phyloP scores from a whole-genome alignment of 2,797 vertebrate species.

The Enteromius treurensis region DNA sequence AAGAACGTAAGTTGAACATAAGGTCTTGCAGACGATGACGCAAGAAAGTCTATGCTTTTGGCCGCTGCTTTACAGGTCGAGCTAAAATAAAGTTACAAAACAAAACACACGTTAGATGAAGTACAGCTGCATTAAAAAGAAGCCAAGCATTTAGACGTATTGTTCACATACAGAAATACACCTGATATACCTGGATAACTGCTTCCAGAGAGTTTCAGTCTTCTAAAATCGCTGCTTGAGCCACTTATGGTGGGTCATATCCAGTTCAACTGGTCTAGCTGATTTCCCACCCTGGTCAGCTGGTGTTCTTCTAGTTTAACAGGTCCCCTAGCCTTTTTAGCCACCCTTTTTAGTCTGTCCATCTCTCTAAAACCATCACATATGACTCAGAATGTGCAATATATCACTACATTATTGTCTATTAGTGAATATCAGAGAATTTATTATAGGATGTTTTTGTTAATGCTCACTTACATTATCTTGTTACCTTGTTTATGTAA shows the following conservation, averaged over 20 bases:
- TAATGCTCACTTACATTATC: neutral
- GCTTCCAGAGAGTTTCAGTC: neutral
- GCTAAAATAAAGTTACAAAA: neutral
- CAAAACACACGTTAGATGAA: neutral
- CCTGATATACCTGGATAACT: neutral
- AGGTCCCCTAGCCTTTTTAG: neutral
- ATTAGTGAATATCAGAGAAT: neutral
- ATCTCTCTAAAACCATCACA: neutral
- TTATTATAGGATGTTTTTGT: neutral
- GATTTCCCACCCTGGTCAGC: neutral
- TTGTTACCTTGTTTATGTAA: neutral
- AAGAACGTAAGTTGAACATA: conserved; percentile 19
- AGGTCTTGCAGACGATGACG: conserved; percentile 16
- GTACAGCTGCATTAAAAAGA: neutral
- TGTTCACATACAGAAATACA: neutral
- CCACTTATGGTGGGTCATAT: neutral
- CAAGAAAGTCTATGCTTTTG: conserved; percentile 1
- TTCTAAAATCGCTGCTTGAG: neutral
- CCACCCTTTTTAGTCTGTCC: neutral
- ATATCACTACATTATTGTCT: neutral
- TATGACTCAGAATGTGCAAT: neutral
- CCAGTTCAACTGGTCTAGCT: neutral
- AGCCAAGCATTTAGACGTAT: neutral
- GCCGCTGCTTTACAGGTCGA: neutral
- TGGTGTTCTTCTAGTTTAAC: neutral